A percentile compares a stretch with the other conserved stretches of the same genome.
Evolutionary conservation across 2,888 invertebrate genomes (phyloP).

Genomic region (Glomeris marginata): DNA sequence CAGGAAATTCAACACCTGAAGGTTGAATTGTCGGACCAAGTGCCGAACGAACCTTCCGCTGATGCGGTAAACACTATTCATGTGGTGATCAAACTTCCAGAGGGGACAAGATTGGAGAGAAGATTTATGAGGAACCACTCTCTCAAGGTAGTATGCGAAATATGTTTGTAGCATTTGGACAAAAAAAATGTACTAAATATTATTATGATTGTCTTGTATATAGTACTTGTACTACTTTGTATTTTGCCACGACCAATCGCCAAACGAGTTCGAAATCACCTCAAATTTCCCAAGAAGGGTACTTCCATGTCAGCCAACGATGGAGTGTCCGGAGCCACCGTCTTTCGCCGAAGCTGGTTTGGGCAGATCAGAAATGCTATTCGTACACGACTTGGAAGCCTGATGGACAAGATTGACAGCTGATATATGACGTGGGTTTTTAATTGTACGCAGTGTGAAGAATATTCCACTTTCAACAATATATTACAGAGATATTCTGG

Average conservation of each 20-base stretch:
- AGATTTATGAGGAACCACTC: slow-evolving; percentile 68
- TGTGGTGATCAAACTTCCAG: slow-evolving; percentile 80
- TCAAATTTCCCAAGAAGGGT: slow-evolving; percentile 87
- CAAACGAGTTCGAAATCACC: slow-evolving; percentile 85
- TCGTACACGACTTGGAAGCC: slow-evolving; percentile 84
- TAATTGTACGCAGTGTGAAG: too few species aligned
- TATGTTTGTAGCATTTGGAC: too few species aligned
- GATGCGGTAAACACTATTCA: slow-evolving; percentile 54
- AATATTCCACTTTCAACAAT: too few species aligned
- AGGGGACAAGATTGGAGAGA: slow-evolving; percentile 72
- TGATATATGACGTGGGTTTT: too few species aligned
- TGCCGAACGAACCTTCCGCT: slow-evolving; percentile 53
- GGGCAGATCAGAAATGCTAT: slow-evolving; percentile 77
- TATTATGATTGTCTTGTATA: too few species aligned
- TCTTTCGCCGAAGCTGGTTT: slow-evolving; percentile 65
- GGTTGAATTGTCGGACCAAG: slow-evolving; percentile 27
- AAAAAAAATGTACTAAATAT: too few species aligned
- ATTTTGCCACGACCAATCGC: slow-evolving; percentile 85
- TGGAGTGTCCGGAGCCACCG: slow-evolving; percentile 21
- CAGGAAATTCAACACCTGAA: slow-evolving; percentile 31
- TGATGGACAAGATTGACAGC: slow-evolving; percentile 22
- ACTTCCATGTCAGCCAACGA: slow-evolving; percentile 45
- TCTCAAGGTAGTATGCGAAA: slow-evolving; percentile 59
- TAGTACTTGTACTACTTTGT: slow-evolving; percentile 90
- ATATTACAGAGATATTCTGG: too few species aligned